These are phyloP conservation scores for Zoroaster sp. DNA, from an alignment of 53 echinoderm and acorn worm genomes.

Conservation along the genomic window DNA sequence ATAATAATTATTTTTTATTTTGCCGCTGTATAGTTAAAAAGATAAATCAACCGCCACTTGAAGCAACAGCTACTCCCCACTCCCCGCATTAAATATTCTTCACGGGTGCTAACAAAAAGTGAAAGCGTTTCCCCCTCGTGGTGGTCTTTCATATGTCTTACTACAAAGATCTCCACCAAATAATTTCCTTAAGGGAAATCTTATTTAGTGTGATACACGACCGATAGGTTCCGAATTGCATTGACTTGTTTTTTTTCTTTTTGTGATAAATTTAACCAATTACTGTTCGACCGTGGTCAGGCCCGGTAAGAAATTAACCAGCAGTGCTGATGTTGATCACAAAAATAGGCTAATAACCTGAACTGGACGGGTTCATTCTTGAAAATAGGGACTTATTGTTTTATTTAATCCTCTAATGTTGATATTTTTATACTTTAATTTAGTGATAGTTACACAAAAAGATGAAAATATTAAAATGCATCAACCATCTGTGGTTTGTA, in stretches of 20 bases:
- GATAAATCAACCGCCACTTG: background rate
- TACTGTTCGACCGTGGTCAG: background rate
- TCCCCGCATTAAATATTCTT: background rate
- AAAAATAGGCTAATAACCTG: conserved; percentile 43
- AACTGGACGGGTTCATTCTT: background rate
- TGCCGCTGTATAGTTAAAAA: too few relatives aligned
- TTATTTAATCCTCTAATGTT: background rate
- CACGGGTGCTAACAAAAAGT: background rate
- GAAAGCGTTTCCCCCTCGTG: background rate
- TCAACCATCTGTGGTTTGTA: background rate
- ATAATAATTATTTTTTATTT: too few relatives aligned
- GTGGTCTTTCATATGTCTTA: background rate
- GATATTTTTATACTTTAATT: background rate
- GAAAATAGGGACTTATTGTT: background rate
- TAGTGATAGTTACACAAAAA: background rate
- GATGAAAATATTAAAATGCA: background rate
- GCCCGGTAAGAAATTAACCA: conserved; percentile 36
- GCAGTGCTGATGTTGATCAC: background rate
- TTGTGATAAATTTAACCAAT: conserved; percentile 47
- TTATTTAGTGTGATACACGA: conserved; percentile 2
- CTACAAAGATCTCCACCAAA: background rate
- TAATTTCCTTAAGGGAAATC: conserved; percentile 12
- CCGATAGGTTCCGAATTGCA: background rate
- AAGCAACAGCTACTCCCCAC: background rate
- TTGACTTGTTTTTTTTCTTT: conserved; percentile 13